These are phyloP conservation scores for Platichthys stellatus DNA, from an alignment of 2,113 vertebrate genomes.

Conservation along the genomic window DNA sequence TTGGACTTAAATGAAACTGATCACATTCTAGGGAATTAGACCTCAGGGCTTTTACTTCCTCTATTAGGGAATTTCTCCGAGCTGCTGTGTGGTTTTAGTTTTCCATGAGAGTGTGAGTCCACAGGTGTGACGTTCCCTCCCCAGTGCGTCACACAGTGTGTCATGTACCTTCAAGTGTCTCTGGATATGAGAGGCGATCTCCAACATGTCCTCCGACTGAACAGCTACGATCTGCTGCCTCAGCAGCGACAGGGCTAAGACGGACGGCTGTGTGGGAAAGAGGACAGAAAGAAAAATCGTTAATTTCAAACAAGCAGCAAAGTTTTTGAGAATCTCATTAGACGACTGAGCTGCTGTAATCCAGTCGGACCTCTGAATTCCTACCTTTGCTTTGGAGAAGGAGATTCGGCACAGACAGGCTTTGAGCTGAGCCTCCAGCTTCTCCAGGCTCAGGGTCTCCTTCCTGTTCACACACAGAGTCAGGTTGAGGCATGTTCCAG, in stretches of 20 bases:
- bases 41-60: not conserved
- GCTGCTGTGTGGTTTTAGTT: not conserved
- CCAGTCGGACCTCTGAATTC: constrained; percentile 29
- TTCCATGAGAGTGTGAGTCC: not conserved
- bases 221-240: constrained; percentile 90
- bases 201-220: constrained; percentile 89
- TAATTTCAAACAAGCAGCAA: not conserved
- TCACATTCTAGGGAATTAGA: too few species aligned
- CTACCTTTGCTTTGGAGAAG: constrained; percentile 98
- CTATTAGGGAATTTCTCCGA: not conserved
- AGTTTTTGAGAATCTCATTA: not conserved
- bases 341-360: not conserved
- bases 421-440: constrained; percentile 96
- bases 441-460: constrained; percentile 90
- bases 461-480: constrained; percentile 80
- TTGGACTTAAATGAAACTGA: too few species aligned
- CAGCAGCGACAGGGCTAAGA: constrained; percentile 94
- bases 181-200: constrained; percentile 90
- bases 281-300: constrained; percentile 69
- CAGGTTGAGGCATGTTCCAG: not conserved
- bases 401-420: constrained; percentile 93
- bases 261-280: constrained; percentile 85
- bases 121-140: not conserved
- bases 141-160: too few species aligned
- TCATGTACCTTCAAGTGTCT: constrained; percentile 83